These are phyloP conservation scores for Vidua chalybeata DNA, from an alignment of 2,113 vertebrate genomes.

Conservation along the genomic window DNA sequence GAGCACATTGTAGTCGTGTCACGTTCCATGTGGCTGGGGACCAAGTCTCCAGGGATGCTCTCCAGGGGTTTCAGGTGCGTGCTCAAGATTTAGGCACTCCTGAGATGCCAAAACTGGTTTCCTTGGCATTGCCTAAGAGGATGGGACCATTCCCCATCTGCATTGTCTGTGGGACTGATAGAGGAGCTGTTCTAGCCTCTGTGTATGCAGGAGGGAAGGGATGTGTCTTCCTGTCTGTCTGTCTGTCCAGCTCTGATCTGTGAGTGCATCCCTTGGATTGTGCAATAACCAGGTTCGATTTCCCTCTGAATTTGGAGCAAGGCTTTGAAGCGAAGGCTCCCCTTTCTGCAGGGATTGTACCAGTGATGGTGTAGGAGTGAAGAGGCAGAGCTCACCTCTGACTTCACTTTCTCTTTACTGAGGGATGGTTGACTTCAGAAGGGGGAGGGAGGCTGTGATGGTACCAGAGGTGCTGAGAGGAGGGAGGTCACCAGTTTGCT, in stretches of 20 bases:
- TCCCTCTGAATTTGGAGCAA: background rate
- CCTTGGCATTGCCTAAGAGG: background rate
- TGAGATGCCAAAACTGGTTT: background rate
- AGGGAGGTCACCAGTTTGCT: background rate
- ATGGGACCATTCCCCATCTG: background rate
- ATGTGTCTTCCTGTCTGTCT: background rate
- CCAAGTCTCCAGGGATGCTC: background rate
- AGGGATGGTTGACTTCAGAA: background rate
- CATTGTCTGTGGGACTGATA: background rate
- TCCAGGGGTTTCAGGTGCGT: rapidly evolving
- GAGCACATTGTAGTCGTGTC: rapidly evolving
- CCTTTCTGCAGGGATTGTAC: background rate
- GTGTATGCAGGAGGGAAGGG: background rate
- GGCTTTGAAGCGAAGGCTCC: background rate
- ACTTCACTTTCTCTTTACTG: background rate
- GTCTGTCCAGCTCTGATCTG: background rate
- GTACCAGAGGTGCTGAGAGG: background rate
- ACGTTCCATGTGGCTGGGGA: rapidly evolving
- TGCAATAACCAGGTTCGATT: background rate
- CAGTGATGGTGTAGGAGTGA: background rate
- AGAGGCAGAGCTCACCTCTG: background rate
- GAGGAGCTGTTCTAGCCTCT: background rate
- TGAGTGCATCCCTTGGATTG: background rate
- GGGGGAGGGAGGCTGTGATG: background rate
- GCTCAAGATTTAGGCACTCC: background rate